These are phyloP conservation scores for Sitophilus oryzae DNA, from an alignment of 1,140 invertebrate species.

Conservation along the genomic window DNA sequence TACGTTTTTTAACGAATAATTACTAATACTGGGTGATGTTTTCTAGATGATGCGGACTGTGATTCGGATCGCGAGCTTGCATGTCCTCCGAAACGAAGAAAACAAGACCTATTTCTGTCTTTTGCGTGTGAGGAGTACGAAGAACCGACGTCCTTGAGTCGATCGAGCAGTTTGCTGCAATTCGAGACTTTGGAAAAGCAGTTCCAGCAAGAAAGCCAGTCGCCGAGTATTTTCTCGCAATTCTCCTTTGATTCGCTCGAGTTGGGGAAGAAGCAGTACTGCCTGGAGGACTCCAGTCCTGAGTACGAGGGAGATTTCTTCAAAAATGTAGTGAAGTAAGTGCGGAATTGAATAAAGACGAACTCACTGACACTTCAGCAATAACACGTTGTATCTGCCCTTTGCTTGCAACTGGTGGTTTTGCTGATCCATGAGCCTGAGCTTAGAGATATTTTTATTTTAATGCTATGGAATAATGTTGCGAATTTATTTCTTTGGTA, in stretches of 20 bases:
- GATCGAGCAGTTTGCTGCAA: constrained; percentile 71
- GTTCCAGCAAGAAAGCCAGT: constrained; percentile 49
- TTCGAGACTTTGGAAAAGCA: constrained; percentile 73
- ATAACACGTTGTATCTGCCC: too few species aligned
- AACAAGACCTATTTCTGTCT: constrained; percentile 48
- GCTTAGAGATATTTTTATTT: too few species aligned
- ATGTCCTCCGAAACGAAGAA: constrained; percentile 70
- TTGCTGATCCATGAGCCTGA: too few species aligned
- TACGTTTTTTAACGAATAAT: constrained; percentile 5
- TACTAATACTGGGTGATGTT: too few species aligned
- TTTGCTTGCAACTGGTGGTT: too few species aligned
- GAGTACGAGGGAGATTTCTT: constrained; percentile 35
- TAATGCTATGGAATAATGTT: too few species aligned
- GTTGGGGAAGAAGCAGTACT: constrained; percentile 51
- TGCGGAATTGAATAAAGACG: constrained; percentile 10
- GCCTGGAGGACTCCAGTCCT: constrained; percentile 12
- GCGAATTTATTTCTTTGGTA: too few species aligned
- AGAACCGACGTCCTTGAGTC: constrained; percentile 54
- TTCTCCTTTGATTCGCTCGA: constrained; percentile 55
- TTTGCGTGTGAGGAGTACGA: constrained; percentile 46
- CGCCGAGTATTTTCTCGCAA: constrained; percentile 47
- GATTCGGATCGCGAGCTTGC: constrained; percentile 71
- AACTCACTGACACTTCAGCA: too few species aligned
- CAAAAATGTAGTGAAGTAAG: constrained; percentile 32
- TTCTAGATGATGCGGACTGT: constrained; percentile 49